Base-by-base conservation (phyloP, 2,888 invertebrate genomes). In the Theretra japonica region DNA sequence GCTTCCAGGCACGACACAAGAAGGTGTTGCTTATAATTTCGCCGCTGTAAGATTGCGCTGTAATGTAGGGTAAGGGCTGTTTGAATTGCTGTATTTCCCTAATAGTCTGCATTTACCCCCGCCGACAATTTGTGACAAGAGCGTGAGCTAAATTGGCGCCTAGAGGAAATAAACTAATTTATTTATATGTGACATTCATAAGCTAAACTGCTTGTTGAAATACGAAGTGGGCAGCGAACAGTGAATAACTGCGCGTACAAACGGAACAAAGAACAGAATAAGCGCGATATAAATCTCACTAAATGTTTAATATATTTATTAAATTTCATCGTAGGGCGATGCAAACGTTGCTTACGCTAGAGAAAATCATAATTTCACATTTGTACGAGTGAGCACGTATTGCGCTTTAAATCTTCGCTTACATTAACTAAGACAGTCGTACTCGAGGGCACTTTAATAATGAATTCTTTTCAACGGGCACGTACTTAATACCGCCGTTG, bases 11-110 rank as follows among this genome's bases (percentile, higher is more conserved):
- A 94, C 93, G 94, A 78, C 86, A 94, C 83, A 82, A 88, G 90
- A 86, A 93, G 92, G 94, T 93, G 92, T 93, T 92, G 90, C 91
- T 94, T 92, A 93, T 94, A 94, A 94, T 93, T 94, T 94, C 78
- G 86, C 87, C 86, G 90, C 84, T 83, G 86, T 90, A 90, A 93
- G 94, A 94, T 94, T 94, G 91, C 92, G 88, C 91, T 76, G 88
- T 94, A 93, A 94, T 94, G 86, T 90, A 85, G 91, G 93, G 92
- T 93, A 93, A 93, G 93, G 91, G 90, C 88, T 89, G 89, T 82
- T 88, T 86, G 93, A 92, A 94, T 93, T 93, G 93, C 92, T 93
- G 94, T 94, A 94, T 94, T 94, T 94, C 94, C 94, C 90, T 94
- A 94, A 94, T 94, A 94, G 92, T 92, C 91, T 91, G 89, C 93